Evolutionary conservation across 2,113 vertebrate species (phyloP).

Genomic region (Heterochromis multidens): DNA sequence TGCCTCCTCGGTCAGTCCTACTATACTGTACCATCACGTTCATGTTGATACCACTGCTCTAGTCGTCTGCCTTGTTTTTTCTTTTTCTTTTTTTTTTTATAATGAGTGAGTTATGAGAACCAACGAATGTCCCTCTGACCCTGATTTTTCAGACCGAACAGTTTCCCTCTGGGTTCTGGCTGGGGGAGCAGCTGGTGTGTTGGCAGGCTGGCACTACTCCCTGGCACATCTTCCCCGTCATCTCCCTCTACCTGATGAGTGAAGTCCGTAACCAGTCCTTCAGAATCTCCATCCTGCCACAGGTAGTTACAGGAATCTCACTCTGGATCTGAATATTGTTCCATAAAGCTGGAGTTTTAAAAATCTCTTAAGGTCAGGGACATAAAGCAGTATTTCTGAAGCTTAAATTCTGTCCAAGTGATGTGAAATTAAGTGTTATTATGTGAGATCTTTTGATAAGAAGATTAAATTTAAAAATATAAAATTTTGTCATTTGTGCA

Average conservation of each 20-base stretch:
- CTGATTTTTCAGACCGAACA: slow-evolving; percentile 85
- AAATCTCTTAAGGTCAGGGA: background rate
- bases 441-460: background rate
- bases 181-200: slow-evolving; percentile 96
- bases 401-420: background rate
- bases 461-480: background rate
- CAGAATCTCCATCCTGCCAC: slow-evolving; percentile 95
- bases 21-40: background rate
- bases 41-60: fast-evolving
- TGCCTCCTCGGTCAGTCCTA: slow-evolving; percentile 88
- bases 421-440: background rate
- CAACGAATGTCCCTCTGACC: background rate
- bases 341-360: background rate
- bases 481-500: background rate
- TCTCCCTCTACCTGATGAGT: slow-evolving; percentile 96
- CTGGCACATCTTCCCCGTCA: slow-evolving; percentile 96
- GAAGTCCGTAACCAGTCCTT: slow-evolving; percentile 97
- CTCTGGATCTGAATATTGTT: background rate
- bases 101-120: background rate
- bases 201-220: slow-evolving; percentile 96
- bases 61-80: background rate
- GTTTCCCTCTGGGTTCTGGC: slow-evolving; percentile 94
- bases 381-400: background rate
- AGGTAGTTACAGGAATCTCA: slow-evolving; percentile 72
- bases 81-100: background rate